Base-by-base conservation (phyloP, 2,888 invertebrate species). In the Ditula angustiorana region DNA sequence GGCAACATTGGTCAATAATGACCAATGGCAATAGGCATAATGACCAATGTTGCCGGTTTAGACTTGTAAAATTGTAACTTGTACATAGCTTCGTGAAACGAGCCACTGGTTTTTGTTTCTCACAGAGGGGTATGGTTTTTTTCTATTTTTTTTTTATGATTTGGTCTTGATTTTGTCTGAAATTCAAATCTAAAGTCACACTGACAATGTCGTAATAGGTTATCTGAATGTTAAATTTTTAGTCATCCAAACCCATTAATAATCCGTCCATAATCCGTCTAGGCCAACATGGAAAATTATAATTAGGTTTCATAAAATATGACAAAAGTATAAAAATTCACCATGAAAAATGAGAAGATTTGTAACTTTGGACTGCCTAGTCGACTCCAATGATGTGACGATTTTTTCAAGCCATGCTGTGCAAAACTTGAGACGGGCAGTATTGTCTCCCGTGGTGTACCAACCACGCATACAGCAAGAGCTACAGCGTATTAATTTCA, bases 301-400 rank as follows among this genome's bases (percentile, higher is more conserved):
- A 37, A 2, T 7, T 13, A 47, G 11, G 24, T 11, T 26, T 0
- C 11, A 2, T 10, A 21, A 19, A 33, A 52, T 21, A 52, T 13
- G 21, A 21, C 5, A 19, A 28, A 28, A 50, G 46, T 60, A 62
- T 58, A 60, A 70, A 70, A 71, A 71, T 68, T 71, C 74, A 77
- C 68, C 74, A 74, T 77, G 72, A 84, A 89, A 85, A 75, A 91
- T 90, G 91, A 82, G 81, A 80, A 89, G 75, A 80, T 85, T 87
- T 75, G 78, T 81, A 66, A 76, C 82, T 68, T 74, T 87, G 57
- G 85, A 87, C 74, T 80, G 81, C 74, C 78, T 88, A 63, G 78
- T 80, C 65, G 85, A 88, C 68, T 74, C 73, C 61, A 80, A 82
- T 71, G 83, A 86, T 58, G 70, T 74, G 23, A 80, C 82, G 47